Percentiles rank a stretch among this genome's conserved stretches.
Conservation (phyloP, 2,888 invertebrate species). For the Achlya flavicornis region DNA sequence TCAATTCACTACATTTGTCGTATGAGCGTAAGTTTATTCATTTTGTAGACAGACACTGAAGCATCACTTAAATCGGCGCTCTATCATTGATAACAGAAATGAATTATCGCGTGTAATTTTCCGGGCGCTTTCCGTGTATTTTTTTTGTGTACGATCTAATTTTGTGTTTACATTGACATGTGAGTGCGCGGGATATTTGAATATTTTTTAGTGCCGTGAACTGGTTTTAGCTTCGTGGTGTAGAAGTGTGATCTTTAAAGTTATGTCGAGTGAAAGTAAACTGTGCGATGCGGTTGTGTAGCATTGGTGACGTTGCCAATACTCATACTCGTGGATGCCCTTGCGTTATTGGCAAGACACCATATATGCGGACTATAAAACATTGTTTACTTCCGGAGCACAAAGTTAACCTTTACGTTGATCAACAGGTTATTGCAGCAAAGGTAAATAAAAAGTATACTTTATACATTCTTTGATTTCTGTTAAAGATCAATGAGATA, state of each 20-base stretch:
- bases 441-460: slow-evolving; percentile 22
- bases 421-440: slow-evolving; percentile 17
- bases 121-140: slow-evolving; percentile 28
- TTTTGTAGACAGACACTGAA: slow-evolving; percentile 34
- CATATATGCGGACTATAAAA: slow-evolving; percentile 59
- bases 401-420: slow-evolving; percentile 28
- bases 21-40: slow-evolving; percentile 43
- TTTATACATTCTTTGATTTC: background rate
- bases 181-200: slow-evolving; percentile 69
- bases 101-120: slow-evolving; percentile 41
- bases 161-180: slow-evolving; percentile 66
- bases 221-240: slow-evolving; percentile 22
- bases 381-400: slow-evolving; percentile 54
- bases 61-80: slow-evolving; percentile 10
- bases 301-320: slow-evolving; percentile 59
- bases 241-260: slow-evolving; percentile 38
- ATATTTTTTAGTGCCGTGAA: slow-evolving; percentile 30
- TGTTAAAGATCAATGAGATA: background rate
- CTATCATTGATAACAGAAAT: slow-evolving; percentile 11
- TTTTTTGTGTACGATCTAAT: slow-evolving; percentile 29
- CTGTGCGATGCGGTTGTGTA: slow-evolving; percentile 59
- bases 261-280: slow-evolving; percentile 67
- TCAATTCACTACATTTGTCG: slow-evolving; percentile 30
- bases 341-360: slow-evolving; percentile 69
- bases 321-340: slow-evolving; percentile 48